Base-by-base conservation (phyloP, 1,140 invertebrate genomes). In the Periplaneta americana region DNA sequence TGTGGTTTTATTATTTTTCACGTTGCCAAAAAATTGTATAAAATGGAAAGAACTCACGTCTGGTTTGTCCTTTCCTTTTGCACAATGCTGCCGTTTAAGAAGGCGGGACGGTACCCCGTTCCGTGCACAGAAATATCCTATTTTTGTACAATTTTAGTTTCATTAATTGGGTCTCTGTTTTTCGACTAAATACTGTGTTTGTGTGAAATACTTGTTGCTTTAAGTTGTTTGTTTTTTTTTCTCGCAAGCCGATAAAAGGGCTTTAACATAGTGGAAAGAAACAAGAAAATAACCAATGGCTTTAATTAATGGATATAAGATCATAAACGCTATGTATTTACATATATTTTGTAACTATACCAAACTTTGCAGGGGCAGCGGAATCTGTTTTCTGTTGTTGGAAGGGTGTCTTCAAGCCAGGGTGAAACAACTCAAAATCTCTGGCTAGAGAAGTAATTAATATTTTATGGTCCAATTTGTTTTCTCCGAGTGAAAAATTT, bases 241-340 rank as follows among this genome's bases (percentile, higher is more conserved):
- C 32, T 34, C 39, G 39, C 39, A 32, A 18, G 80, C 35, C 80
- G 28, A 75, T 48, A 34, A 81, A 22, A 81, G 9, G 80, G 80
- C 80, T 81, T 81, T 81, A 81, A 81, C 80, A 57, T 81, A 81
- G 80, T 80, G 76, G 35, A 48, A 80, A 34, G 74, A 75, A 80
- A 80, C 31, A 10, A 75, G 36, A 74, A 81, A 34, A 80, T 80
- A 80, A 80, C 79, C 8, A 80, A 81, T 81, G 76, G 80, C 80
- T 81, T 81, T 81, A 81, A 81, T 81, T 81, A 81, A 81, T 81
- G 78, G 39, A 39, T 39, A 78, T 78, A 78, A 75, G 76, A 33
- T 39, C 39, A 66, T 66, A 57, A 74, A 81, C 48, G 80, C 80
- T 78, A 81, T 81, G 39, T 81, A 74, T 76, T 57, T 80, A 74